Base-by-base conservation (phyloP, 2,888 invertebrate genomes). In the Ectropis crepuscularia region DNA sequence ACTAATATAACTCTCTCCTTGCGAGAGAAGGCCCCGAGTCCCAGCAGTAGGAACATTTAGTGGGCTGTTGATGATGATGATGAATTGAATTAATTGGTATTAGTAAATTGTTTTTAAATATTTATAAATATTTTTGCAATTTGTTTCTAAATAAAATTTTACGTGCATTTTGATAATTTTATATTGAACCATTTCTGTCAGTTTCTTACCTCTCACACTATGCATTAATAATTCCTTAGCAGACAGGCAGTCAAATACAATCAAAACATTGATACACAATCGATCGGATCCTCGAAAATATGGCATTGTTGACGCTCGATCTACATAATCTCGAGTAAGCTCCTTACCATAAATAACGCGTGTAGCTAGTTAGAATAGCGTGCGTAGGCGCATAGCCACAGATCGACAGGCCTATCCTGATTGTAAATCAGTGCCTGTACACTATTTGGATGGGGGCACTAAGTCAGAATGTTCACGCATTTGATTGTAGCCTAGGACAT, bases 271-370 rank as follows among this genome's bases (percentile, higher is more conserved):
- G 74, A 77, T 74, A 75, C 78, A 75, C 71, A 66, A 69, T 67
- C 63, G 69, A 80, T 77, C 65, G 72, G 72, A 76, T 74, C 74
- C 75, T 75, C 77, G 81, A 83, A 82, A 82, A 78, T 82, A 83
- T 81, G 76, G 75, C 82, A 88, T 90, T 91, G 91, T 91, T 90
- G 91, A 88, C 89, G 88, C 86, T 80, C 80, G 80, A 89, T 85
- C 89, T 86, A 84, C 87, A 87, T 92, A 92, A 92, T 90, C 92
- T 90, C 82, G 80, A 77, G 80, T 87, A 90, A 92, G 90, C 92
- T 90, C 84, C 92, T 92, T 92, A 92, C 89, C 89, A 92, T 92
- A 92, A 92, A 92, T 92, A 92, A 92, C 90, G 82, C 89, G 85
- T 89, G 91, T 92, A 87, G 87, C 86, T 86, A 86, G 89, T 87